Conservation (phyloP, 2,888 invertebrate species). For the Eudemis profundana region DNA sequence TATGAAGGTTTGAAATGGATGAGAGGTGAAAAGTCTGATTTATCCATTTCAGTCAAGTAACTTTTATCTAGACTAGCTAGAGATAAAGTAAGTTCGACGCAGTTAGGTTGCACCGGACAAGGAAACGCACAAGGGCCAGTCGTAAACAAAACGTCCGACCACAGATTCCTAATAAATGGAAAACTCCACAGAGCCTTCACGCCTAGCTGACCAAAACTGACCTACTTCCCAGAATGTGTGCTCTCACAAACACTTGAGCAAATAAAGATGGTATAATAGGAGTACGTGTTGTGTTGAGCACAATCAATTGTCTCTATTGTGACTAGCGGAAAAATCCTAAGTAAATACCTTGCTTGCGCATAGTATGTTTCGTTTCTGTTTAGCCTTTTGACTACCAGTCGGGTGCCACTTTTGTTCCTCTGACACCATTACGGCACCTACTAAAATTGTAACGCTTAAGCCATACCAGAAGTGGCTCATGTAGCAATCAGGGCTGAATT, state of each 20-base stretch:
- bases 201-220: slow-evolving; percentile 32
- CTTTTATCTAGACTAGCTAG: too few relatives aligned
- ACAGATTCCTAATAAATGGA: slow-evolving; percentile 33
- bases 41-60: too few relatives aligned
- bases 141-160: slow-evolving; percentile 30
- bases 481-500: too few relatives aligned
- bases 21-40: too few relatives aligned
- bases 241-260: slow-evolving; percentile 10
- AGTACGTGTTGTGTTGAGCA: not conserved
- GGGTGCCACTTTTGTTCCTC: not conserved
- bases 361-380: not conserved
- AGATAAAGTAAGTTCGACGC: slow-evolving; percentile 12
- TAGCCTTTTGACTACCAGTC: not conserved
- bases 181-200: slow-evolving; percentile 38
- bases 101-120: slow-evolving; percentile 8
- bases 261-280: slow-evolving; percentile 12
- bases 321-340: not conserved
- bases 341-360: not conserved
- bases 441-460: too few relatives aligned
- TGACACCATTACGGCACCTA: too few relatives aligned
- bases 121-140: slow-evolving; percentile 10
- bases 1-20: too few relatives aligned
- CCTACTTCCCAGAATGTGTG: slow-evolving; percentile 18
- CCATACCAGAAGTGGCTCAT: too few relatives aligned
- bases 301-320: slow-evolving; percentile 8